phyloP scores from a whole-genome alignment of 2,113 vertebrate genomes.

The Sisor rabdophorus region DNA sequence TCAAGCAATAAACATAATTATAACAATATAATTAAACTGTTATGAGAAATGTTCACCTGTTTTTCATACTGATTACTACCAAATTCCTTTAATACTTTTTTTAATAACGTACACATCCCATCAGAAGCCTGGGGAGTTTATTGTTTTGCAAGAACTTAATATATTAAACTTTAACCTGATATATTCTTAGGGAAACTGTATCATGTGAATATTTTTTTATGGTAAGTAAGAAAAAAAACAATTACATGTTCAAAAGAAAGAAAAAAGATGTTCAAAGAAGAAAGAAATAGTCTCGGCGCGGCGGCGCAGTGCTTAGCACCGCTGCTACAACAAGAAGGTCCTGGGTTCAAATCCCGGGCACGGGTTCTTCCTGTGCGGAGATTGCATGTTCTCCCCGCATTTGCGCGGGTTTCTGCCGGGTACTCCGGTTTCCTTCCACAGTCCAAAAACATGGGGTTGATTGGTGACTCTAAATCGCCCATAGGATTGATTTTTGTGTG shows the following conservation, averaged over 20 bases:
- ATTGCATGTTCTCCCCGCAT: no score
- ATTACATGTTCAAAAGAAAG: conserved; percentile 2
- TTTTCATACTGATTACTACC: conserved; percentile 11
- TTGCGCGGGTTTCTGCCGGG: no score
- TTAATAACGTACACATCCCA: conserved; percentile 1
- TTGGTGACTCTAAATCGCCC: no score
- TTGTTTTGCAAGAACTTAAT: not conserved
- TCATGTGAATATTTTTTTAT: not conserved
- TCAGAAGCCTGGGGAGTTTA: conserved; percentile 5
- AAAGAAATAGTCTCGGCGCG: no score
- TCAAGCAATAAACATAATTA: not conserved
- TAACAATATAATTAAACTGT: not conserved
- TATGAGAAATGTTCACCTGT: not conserved
- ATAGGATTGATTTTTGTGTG: no score
- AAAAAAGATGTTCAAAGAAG: no score
- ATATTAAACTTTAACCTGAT: conserved; percentile 6
- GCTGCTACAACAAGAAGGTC: no score
- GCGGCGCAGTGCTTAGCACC: no score
- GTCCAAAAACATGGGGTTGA: no score
- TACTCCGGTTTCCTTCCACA: no score
- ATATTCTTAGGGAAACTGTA: conserved; percentile 13
- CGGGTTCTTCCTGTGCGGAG: no score
- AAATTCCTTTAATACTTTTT: conserved; percentile 17
- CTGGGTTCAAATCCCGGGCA: no score
- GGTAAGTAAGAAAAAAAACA: not conserved